A percentile compares a stretch with the other conserved stretches of the same genome.
Conservation (phyloP, 2,797 vertebrate genomes). For the Hephaestus fuliginosus region DNA sequence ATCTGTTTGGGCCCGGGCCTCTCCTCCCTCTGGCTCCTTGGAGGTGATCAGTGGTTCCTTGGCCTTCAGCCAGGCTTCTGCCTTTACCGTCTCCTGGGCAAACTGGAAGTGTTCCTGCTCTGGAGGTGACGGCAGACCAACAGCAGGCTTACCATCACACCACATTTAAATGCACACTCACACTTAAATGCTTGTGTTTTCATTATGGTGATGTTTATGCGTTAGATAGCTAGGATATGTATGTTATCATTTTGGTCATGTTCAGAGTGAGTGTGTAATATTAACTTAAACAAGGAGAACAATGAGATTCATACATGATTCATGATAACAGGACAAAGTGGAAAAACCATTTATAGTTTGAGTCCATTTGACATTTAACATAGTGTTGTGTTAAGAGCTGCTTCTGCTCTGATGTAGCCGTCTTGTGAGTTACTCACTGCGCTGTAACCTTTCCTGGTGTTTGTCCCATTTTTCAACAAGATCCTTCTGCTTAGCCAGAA, state of each 20-base stretch:
- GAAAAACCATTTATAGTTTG: constrained; percentile 29
- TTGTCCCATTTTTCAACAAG: constrained; percentile 91
- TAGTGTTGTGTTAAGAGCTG: constrained; percentile 32
- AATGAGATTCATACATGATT: constrained; percentile 49
- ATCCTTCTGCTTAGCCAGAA: constrained; percentile 92
- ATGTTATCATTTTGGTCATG: neutral
- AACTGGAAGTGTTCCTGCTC: constrained; percentile 93
- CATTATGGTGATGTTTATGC: neutral
- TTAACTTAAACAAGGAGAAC: constrained; percentile 22
- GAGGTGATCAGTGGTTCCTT: constrained; percentile 90
- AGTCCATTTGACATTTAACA: constrained; percentile 43
- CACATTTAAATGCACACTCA: constrained; percentile 13
- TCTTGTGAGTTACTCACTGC: constrained; percentile 78
- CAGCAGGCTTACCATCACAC: constrained; percentile 28
- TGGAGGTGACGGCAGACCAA: constrained; percentile 73
- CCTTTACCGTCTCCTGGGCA: constrained; percentile 89
- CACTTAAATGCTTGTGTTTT: constrained; percentile 3
- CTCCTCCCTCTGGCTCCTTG: constrained; percentile 80
- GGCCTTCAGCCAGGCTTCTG: constrained; percentile 92
- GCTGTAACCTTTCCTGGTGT: constrained; percentile 85
- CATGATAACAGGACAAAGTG: constrained; percentile 33
- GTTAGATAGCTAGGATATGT: neutral
- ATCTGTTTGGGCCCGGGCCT: constrained; percentile 87
- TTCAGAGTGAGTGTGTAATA: constrained; percentile 14
- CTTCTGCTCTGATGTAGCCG: constrained; percentile 11